Evolutionary conservation across 2,888 invertebrate species (phyloP), one percentile per base, ranked within the genome.

Genomic region (Tachina lurida): DNA sequence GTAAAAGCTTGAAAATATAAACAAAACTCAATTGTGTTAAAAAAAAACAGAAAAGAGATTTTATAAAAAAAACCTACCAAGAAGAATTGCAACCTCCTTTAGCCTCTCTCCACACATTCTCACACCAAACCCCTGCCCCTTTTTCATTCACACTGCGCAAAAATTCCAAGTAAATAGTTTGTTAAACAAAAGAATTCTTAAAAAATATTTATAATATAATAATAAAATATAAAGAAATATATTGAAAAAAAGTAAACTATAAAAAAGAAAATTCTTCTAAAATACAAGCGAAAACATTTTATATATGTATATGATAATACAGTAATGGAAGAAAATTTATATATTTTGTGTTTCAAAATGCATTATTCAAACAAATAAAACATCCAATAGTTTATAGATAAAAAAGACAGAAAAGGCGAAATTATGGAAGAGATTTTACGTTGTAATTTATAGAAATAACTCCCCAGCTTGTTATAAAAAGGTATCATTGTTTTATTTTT

Each of bases 11-110:
- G 71, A 67, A 65, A 45, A 39, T 56, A 22, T 47, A 56, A 62
- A 62, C 41, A 65, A 71, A 74, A 71, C 82, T 76, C 47, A 71
- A 65, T 65, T 83, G 73, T 67, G 63, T 71, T 83, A 83, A 58
- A 76, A 56, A n/a, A 54, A 31, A 47, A 19, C 9, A 22, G 15
- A 54, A 47, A 31, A 31, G 43, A 75, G 54, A 70, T 70, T 70
- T 81, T 68, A 70, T 17, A 52, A 71, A 68, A 52, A 71, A 68
- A 80, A 74, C 9, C n/a, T n/a, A 70, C 10, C 10, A 54, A 47
- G n/a, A 56, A 79, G 19, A 70, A 65, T 19, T 10, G n/a, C 31
- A 56, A 58, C 12, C n/a, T 52, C 49, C 60, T n/a, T 52, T 19
- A 10, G 49, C n/a, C 65, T 39, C 31, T 43, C 15, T 56, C 10